A percentile compares a stretch with the other conserved stretches of the same genome.
These are phyloP conservation scores for Chrysaora quinquecirrha DNA, from an alignment of 30 jellyfish, hydroid and myxozoan species.

Conservation along the genomic window DNA sequence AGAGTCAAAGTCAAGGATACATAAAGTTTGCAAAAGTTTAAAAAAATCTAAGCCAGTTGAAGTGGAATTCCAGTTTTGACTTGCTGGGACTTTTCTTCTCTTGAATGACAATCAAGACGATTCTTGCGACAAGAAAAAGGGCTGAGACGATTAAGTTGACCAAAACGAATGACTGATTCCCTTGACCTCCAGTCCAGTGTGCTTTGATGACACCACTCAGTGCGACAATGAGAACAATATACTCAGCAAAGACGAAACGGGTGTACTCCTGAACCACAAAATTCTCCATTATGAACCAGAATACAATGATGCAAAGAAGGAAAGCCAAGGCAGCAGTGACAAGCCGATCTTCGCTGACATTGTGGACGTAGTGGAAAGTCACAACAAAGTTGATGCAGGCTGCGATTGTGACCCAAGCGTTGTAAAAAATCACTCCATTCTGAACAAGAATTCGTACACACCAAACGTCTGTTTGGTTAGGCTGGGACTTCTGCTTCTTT, in stretches of 20 bases:
- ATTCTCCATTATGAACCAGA: constrained; percentile 71
- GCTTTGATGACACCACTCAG: constrained; percentile 51
- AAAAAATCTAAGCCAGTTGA: no score
- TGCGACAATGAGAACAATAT: constrained; percentile 54
- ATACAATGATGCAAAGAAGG: constrained; percentile 38
- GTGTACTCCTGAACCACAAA: constrained; percentile 35
- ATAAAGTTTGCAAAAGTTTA: no score
- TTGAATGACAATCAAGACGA: no score
- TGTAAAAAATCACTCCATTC: constrained; percentile 68
- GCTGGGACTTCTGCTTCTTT: background rate
- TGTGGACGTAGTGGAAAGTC: constrained; percentile 22
- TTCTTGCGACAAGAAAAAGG: no score
- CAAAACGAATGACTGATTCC: constrained; percentile 53
- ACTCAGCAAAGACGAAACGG: constrained; percentile 50
- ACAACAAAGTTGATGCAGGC: constrained; percentile 55
- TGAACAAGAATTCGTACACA: constrained; percentile 51
- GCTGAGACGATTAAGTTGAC: constrained; percentile 12
- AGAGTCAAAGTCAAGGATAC: no score
- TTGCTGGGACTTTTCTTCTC: no score
- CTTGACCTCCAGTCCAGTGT: constrained; percentile 62
- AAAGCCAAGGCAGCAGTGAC: constrained; percentile 58
- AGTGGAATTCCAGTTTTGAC: no score
- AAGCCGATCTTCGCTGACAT: constrained; percentile 1
- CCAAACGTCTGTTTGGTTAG: constrained; percentile 45
- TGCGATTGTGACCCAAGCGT: constrained; percentile 64